phyloP scores from a whole-genome alignment of 2,797 vertebrate species.

The Pangasius mekongensis region DNA sequence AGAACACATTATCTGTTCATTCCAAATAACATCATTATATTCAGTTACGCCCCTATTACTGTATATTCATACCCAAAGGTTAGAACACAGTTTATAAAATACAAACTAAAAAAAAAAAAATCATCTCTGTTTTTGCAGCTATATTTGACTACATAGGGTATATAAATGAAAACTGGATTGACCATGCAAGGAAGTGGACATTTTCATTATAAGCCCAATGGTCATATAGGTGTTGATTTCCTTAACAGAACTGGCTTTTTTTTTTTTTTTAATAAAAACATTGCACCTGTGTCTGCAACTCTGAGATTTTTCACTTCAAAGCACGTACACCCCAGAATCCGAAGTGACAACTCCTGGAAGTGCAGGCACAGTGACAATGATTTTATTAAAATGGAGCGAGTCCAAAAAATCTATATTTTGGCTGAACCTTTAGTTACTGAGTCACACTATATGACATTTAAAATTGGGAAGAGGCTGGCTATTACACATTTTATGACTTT shows the following conservation, averaged over 20 bases:
- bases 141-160: neutral
- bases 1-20: no score
- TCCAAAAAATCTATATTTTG: conserved; percentile 24
- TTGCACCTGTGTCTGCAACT: neutral
- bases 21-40: neutral
- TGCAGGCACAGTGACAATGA: conserved; percentile 5
- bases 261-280: neutral
- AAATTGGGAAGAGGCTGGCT: neutral
- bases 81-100: neutral
- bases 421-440: conserved; percentile 6
- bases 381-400: conserved; percentile 10
- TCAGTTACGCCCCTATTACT: neutral
- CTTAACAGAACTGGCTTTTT: neutral
- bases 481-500: neutral
- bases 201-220: neutral
- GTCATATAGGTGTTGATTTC: neutral
- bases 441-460: neutral
- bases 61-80: neutral
- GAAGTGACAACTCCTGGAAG: neutral
- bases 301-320: neutral
- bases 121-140: neutral
- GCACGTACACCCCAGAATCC: neutral
- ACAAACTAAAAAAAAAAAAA: neutral
- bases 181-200: neutral
- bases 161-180: neutral